Evolutionary conservation across 2,888 invertebrate genomes (phyloP).

Genomic region (Acanthococcus lagerstroemiae): DNA sequence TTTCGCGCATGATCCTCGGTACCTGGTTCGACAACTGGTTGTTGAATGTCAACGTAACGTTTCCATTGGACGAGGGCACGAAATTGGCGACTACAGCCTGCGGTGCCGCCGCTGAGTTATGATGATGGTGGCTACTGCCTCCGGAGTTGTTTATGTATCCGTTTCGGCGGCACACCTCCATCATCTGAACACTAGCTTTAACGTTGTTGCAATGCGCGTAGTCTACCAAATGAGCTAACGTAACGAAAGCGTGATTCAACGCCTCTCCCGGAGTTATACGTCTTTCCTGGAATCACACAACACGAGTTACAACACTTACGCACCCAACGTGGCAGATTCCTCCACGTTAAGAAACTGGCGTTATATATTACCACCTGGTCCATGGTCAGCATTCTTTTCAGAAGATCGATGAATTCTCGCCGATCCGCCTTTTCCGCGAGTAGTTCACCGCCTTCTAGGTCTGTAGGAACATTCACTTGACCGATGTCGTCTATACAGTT

Average conservation of each 20-base stretch:
- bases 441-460: slow-evolving; percentile 91
- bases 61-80: slow-evolving; percentile 65
- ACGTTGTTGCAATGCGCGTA: slow-evolving; percentile 96
- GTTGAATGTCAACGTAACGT: slow-evolving; percentile 89
- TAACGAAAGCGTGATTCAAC: slow-evolving; percentile 87
- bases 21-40: slow-evolving; percentile 63
- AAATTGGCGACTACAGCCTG: slow-evolving; percentile 55
- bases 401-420: slow-evolving; percentile 91
- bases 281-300: slow-evolving; percentile 56
- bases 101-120: slow-evolving; percentile 44
- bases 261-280: slow-evolving; percentile 94
- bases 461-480: slow-evolving; percentile 92
- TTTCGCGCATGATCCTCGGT: slow-evolving; percentile 43
- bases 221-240: slow-evolving; percentile 83
- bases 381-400: slow-evolving; percentile 97
- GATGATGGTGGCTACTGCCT: slow-evolving; percentile 46
- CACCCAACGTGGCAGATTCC: not conserved
- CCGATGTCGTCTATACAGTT: slow-evolving; percentile 98
- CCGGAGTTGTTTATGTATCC: slow-evolving; percentile 38
- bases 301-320: not conserved
- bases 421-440: slow-evolving; percentile 95
- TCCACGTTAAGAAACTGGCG: not conserved
- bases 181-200: slow-evolving; percentile 94
- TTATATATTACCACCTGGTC: slow-evolving; percentile 61
- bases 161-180: slow-evolving; percentile 63